Evolutionary conservation across 2,113 vertebrate genomes (phyloP).

Genomic region (Delphinapterus leucas): DNA sequence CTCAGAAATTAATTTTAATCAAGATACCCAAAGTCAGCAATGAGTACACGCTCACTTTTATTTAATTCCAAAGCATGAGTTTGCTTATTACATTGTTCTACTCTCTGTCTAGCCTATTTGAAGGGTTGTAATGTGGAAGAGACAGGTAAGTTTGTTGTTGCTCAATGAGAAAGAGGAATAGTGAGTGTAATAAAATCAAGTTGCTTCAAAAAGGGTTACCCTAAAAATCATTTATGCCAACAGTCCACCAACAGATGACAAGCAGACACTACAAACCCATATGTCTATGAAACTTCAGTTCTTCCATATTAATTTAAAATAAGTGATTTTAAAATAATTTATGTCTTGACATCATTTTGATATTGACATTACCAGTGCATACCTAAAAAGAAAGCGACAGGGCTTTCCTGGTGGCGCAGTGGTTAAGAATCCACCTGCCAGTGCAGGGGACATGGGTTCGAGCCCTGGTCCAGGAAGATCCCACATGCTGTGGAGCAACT

Average conservation of each 20-base stretch:
- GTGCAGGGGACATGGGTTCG: no score
- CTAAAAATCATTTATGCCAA: background rate
- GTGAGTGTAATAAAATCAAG: background rate
- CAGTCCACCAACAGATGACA: background rate
- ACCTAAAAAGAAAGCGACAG: background rate
- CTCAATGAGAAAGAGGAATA: background rate
- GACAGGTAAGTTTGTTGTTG: background rate
- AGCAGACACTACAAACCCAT: background rate
- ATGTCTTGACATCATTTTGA: background rate
- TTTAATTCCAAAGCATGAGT: background rate
- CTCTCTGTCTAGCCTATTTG: background rate
- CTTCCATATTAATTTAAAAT: background rate
- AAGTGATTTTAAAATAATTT: background rate
- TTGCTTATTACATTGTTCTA: background rate
- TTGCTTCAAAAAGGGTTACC: background rate
- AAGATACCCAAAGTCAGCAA: background rate
- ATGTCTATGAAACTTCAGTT: background rate
- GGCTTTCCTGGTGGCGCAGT: no score
- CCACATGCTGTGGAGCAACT: no score
- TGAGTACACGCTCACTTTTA: background rate
- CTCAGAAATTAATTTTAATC: background rate
- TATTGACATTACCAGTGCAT: background rate
- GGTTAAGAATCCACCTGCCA: no score
- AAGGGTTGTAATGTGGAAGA: background rate
- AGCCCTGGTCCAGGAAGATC: no score